phyloP scores from a whole-genome alignment of 2,888 invertebrate genomes.

The Willowsia nigromaculata region DNA sequence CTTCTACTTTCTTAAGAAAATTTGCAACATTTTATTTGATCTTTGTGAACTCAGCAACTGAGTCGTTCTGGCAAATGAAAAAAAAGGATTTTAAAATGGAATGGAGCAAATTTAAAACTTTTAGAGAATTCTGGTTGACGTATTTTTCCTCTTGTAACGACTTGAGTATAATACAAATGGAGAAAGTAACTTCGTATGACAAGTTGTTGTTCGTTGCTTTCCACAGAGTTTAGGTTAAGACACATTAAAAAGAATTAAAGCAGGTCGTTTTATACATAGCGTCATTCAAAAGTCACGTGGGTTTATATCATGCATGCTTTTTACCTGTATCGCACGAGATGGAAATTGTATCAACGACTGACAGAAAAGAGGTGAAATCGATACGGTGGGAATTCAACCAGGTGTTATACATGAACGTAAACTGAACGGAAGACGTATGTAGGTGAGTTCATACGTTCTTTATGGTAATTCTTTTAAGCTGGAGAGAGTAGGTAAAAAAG shows the following conservation, averaged over 20 bases:
- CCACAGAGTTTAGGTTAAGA: not conserved
- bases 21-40: not conserved
- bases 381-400: conserved; percentile 43
- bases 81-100: not conserved
- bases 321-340: too few relatives aligned
- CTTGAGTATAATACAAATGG: not conserved
- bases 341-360: not conserved
- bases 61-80: not conserved
- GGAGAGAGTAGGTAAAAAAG: too few relatives aligned
- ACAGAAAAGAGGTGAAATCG: conserved; percentile 42
- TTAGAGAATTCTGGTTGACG: not conserved
- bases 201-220: not conserved
- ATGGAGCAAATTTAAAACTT: not conserved
- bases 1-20: too few relatives aligned
- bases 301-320: not conserved
- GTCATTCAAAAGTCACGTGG: not conserved
- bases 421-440: not conserved
- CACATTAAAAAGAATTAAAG: too few relatives aligned
- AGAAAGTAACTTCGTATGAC: not conserved
- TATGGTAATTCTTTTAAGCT: conserved; percentile 30
- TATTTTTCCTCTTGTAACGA: not conserved
- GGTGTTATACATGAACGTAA: too few relatives aligned
- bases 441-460: not conserved
- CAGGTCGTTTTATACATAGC: too few relatives aligned
- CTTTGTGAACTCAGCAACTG: too few relatives aligned